A percentile compares a stretch with the other conserved stretches of the same genome.
phyloP scores from a whole-genome alignment of 2,797 vertebrate species.

The Chloroceryle amazona region DNA sequence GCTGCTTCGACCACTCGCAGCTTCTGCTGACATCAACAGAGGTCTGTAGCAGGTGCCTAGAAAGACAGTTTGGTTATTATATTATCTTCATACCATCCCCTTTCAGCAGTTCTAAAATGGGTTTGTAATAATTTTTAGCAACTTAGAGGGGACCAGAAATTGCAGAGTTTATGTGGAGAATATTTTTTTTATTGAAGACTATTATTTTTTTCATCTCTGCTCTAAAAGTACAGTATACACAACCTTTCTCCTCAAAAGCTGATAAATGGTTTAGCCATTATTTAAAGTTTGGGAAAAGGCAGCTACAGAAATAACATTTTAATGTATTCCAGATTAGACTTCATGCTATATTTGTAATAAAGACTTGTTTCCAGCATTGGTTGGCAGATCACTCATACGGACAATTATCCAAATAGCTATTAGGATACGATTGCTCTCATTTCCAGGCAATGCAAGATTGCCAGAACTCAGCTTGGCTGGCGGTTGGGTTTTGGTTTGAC shows the following conservation, averaged over 20 bases:
- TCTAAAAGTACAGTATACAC: conserved; percentile 21
- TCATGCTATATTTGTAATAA: conserved; percentile 86
- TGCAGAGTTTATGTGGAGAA: neutral
- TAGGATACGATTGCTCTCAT: conserved; percentile 86
- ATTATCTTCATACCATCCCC: neutral
- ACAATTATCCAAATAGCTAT: conserved; percentile 88
- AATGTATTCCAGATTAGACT: conserved; percentile 88
- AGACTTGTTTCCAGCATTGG: conserved; percentile 80
- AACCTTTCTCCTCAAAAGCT: conserved; percentile 76
- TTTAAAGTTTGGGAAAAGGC: conserved; percentile 80
- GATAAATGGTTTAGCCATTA: conserved; percentile 85
- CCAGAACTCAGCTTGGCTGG: conserved; percentile 80
- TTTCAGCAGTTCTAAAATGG: neutral
- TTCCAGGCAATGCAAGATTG: conserved; percentile 83
- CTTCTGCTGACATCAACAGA: neutral
- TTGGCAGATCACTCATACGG: conserved; percentile 81
- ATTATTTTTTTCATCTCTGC: neutral
- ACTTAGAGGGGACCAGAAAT: conserved; percentile 11
- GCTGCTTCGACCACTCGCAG: neutral
- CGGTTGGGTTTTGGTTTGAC: conserved; percentile 81
- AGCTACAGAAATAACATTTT: conserved; percentile 85
- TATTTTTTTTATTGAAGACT: conserved; percentile 9
- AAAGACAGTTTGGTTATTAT: neutral
- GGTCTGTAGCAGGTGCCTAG: conserved; percentile 37
- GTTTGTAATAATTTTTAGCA: neutral